These are phyloP conservation scores for Cladorhizidae sp. DNA, from an alignment of 37 sponge, comb jelly and placozoan species.

Conservation along the genomic window DNA sequence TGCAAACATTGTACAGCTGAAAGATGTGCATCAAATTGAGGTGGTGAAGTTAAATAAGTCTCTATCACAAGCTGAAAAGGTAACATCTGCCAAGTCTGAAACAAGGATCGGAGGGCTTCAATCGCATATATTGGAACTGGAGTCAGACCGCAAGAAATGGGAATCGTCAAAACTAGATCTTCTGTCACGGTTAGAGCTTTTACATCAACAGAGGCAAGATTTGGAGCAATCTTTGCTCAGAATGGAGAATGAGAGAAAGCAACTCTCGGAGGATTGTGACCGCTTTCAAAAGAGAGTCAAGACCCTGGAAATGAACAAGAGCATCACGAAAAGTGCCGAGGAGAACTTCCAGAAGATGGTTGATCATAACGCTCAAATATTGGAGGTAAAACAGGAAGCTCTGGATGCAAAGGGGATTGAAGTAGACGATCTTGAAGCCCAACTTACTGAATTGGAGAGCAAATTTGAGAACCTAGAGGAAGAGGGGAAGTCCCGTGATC, in stretches of 20 bases:
- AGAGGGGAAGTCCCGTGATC: neutral
- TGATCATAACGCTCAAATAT: neutral
- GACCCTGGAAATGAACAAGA: constrained; percentile 31
- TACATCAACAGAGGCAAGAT: constrained; percentile 32
- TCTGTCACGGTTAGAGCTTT: constrained; percentile 53
- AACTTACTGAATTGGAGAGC: constrained; percentile 13
- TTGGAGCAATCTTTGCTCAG: neutral
- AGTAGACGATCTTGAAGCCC: neutral
- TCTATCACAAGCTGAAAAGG: constrained; percentile 11
- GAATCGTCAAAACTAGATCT: constrained; percentile 26
- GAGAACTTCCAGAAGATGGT: constrained; percentile 6
- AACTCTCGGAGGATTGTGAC: constrained; percentile 21
- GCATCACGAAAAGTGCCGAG: constrained; percentile 27
- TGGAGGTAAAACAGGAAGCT: neutral
- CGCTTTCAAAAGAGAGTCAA: constrained; percentile 21
- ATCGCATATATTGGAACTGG: neutral
- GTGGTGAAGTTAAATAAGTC: neutral
- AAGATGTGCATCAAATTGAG: neutral
- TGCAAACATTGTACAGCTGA: neutral
- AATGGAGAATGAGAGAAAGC: neutral
- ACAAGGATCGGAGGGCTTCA: neutral
- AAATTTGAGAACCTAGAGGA: neutral
- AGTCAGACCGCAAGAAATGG: constrained; percentile 19
- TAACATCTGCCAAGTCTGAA: constrained; percentile 12
- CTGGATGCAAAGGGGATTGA: neutral